A percentile compares a stretch with the other conserved stretches of the same genome.
Evolutionary conservation across 2,797 vertebrate species (phyloP).

Genomic region (Pantherophis alleghaniensis): DNA sequence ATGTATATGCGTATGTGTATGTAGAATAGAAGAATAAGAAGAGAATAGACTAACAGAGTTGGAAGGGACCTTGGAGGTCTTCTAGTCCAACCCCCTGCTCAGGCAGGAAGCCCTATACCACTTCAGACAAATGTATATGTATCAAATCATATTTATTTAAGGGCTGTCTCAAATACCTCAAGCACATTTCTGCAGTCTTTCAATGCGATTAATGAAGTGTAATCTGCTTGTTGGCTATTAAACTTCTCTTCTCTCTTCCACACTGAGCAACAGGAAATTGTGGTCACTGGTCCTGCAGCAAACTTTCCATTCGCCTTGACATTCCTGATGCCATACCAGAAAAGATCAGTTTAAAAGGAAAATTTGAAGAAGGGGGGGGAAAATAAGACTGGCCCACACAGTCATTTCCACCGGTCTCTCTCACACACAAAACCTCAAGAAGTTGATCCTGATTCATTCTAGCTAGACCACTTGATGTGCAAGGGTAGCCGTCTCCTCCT

Average conservation of each 20-base stretch:
- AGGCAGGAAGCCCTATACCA: too few species aligned
- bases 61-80: too few species aligned
- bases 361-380: slow-evolving; percentile 14
- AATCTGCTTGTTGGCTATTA: slow-evolving; percentile 51
- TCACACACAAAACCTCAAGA: neutral
- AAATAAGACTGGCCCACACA: neutral
- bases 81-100: too few species aligned
- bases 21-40: too few species aligned
- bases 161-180: neutral
- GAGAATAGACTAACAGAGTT: too few species aligned
- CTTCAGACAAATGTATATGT: too few species aligned
- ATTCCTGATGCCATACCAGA: slow-evolving; percentile 56
- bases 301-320: slow-evolving; percentile 66
- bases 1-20: too few species aligned
- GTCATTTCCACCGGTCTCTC: neutral
- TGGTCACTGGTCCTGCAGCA: slow-evolving; percentile 54
- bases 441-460: neutral
- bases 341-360: slow-evolving; percentile 53
- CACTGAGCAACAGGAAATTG: slow-evolving; percentile 70
- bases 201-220: slow-evolving; percentile 40
- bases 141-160: neutral
- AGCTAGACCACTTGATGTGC: neutral
- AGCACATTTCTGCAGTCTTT: slow-evolving; percentile 3
- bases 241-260: slow-evolving; percentile 49
- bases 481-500: neutral